Percentiles rank a stretch among this genome's conserved stretches.
These are phyloP conservation scores for Orestias chungarensis DNA, from an alignment of 2,797 vertebrate species.

Conservation along the genomic window DNA sequence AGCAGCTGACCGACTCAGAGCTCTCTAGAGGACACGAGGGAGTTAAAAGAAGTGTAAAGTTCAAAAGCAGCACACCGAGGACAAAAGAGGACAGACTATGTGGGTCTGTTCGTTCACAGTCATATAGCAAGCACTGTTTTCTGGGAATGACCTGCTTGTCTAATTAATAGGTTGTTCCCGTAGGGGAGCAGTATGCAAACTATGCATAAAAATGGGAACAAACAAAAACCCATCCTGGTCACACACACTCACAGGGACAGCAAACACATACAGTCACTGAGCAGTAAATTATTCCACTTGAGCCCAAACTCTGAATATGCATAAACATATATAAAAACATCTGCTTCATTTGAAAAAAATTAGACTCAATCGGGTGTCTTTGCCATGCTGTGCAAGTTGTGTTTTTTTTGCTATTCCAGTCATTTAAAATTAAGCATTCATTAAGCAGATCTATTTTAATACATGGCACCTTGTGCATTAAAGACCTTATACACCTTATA, in stretches of 20 bases:
- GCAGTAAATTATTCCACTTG: conserved; percentile 53
- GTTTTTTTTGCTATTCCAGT: conserved; percentile 22
- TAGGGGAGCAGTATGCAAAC: conserved; percentile 79
- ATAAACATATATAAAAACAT: conserved; percentile 51
- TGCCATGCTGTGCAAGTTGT: conserved; percentile 13
- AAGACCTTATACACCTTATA: conserved; percentile 33
- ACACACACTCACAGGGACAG: conserved; percentile 33
- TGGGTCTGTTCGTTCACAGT: conserved; percentile 38
- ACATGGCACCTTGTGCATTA: conserved; percentile 19
- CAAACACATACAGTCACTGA: conserved; percentile 39
- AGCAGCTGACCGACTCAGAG: conserved; percentile 37
- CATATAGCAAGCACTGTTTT: conserved; percentile 63
- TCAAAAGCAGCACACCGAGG: conserved; percentile 16
- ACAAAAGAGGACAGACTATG: conserved; percentile 34
- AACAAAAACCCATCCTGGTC: conserved; percentile 57
- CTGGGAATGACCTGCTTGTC: conserved; percentile 77
- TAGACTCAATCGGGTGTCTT: conserved; percentile 47
- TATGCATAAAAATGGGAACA: conserved; percentile 71
- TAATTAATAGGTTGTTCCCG: conserved; percentile 72
- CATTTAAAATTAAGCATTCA: conserved; percentile 26
- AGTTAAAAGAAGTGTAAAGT: conserved; percentile 18
- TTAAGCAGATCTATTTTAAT: conserved; percentile 30
- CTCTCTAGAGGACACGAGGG: conserved; percentile 26
- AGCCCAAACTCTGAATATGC: conserved; percentile 47
- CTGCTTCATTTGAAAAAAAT: conserved; percentile 22